phyloP scores from a whole-genome alignment of 2,797 vertebrate species.

The Sciurus vulgaris region DNA sequence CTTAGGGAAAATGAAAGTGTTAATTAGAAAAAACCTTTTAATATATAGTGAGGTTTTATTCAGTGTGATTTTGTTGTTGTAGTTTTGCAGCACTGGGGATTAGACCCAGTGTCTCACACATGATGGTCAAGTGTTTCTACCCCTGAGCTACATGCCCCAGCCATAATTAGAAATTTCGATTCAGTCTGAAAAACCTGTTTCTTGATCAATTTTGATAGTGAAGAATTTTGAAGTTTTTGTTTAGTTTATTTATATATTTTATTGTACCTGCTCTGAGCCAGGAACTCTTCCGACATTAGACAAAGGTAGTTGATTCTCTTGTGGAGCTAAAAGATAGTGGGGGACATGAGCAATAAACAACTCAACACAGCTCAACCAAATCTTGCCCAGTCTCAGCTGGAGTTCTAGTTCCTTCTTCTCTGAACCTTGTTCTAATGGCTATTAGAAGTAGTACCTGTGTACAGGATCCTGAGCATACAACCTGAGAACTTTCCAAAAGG shows the following conservation, averaged over 20 bases:
- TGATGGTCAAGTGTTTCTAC: background rate
- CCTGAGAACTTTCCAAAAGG: background rate
- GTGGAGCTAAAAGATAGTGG: background rate
- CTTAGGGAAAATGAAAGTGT: slow-evolving; percentile 17
- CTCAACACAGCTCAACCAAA: background rate
- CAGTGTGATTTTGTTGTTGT: background rate
- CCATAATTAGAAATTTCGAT: background rate
- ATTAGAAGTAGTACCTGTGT: background rate
- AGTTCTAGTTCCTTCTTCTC: background rate
- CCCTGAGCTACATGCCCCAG: background rate
- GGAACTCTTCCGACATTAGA: background rate
- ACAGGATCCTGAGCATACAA: background rate
- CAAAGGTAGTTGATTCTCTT: background rate
- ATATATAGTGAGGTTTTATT: background rate
- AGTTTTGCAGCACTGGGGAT: background rate
- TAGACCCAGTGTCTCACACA: background rate
- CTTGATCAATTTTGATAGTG: background rate
- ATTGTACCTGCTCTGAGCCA: background rate
- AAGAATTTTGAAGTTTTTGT: background rate
- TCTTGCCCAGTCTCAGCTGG: background rate
- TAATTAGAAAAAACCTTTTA: background rate
- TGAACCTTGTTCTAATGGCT: background rate
- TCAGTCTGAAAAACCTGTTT: background rate
- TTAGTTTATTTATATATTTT: background rate
- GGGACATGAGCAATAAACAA: background rate